A percentile compares a stretch with the other conserved stretches of the same genome.
Conservation (phyloP, 2,888 invertebrate genomes). For the Drosophila rellima region DNA sequence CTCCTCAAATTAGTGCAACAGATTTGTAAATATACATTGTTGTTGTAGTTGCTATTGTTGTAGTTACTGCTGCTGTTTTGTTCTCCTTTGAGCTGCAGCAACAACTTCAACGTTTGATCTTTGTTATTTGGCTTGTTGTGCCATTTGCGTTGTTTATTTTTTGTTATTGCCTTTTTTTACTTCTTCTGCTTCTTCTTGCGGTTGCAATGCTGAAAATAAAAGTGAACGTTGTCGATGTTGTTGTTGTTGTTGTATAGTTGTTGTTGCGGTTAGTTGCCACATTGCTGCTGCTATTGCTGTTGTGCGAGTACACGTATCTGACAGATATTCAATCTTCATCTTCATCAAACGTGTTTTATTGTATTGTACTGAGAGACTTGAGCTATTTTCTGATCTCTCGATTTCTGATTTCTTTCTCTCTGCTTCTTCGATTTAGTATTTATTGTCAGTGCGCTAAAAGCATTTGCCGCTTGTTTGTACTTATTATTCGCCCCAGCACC, state of each 20-base stretch:
- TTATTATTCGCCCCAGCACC: conserved; percentile 40
- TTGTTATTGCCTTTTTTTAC: conserved; percentile 11
- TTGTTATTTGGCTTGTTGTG: conserved; percentile 72
- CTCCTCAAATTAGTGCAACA: conserved; percentile 25
- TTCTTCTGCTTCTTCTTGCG: conserved; percentile 42
- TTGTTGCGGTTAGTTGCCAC: conserved; percentile 41
- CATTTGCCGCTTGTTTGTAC: conserved; percentile 46
- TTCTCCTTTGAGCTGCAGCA: conserved; percentile 47
- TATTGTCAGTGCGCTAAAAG: conserved; percentile 49
- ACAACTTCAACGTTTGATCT: conserved; percentile 60
- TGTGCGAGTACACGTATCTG: conserved; percentile 58
- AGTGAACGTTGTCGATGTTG: conserved; percentile 65
- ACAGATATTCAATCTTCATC: conserved; percentile 78
- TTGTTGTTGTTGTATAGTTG: conserved; percentile 22
- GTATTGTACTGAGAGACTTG: conserved; percentile 59
- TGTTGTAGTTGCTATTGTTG: conserved; percentile 9
- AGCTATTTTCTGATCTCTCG: conserved; percentile 59
- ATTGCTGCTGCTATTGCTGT: conserved; percentile 31
- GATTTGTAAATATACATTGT: conserved; percentile 17
- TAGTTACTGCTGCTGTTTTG: conserved; percentile 32
- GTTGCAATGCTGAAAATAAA: conserved; percentile 73
- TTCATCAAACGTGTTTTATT: conserved; percentile 80
- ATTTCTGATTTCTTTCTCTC: conserved; percentile 48
- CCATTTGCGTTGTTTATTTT: conserved; percentile 45
- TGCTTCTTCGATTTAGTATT: conserved; percentile 47